Base-by-base conservation (phyloP, 2,797 vertebrate genomes). In the Notoglanidium macrostoma region DNA sequence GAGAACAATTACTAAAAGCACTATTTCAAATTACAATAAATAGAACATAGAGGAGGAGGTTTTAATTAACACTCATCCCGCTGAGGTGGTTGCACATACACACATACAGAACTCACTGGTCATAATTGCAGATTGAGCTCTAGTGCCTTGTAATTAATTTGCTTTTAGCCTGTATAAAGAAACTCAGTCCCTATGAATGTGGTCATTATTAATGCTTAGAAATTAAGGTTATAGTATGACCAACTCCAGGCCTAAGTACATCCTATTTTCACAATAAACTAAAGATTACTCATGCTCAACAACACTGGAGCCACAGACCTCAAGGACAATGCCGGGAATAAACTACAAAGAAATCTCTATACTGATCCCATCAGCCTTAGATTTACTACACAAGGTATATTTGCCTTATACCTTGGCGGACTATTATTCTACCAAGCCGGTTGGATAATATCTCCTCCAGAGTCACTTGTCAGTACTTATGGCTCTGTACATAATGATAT, bases 81-180 rank as follows among this genome's bases (percentile, higher is more conserved):
- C 35, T 44, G 61, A 86, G 49, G 57, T 3, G 61, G 57, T 23
- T 49, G 6, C 26, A 46, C 63, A 21, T 46, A 76, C 72, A 63
- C 21, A 63, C 17, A 72, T 40, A 55, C 46, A 49, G 46, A 7
- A 49, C 54, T 14, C 3, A 77, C 10, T 55, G 74, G n/a, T 32
- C 26, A 77, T 40, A 79, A 79, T 32, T 79, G 77, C 77, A 79
- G 55, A 40, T 59, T 19, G 77, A 40, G 77, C 54, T 59, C 32
- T 59, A 59, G 54, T 79, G 17, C 77, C 17, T 77, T 77, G 74
- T 32, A 77, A 54, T 77, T 77, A 29, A 32, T 32, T 54, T 55
- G 15, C n/a, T 32, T 14, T 77, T 29, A 29, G 10, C 72, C 74
- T 54, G 8, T 21, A 54, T 8, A 55, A 74, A 49, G 46, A 74